Percentiles rank a stretch among this genome's conserved stretches.
Conservation (phyloP, 1,140 invertebrate genomes). For the Homarus americanus region DNA sequence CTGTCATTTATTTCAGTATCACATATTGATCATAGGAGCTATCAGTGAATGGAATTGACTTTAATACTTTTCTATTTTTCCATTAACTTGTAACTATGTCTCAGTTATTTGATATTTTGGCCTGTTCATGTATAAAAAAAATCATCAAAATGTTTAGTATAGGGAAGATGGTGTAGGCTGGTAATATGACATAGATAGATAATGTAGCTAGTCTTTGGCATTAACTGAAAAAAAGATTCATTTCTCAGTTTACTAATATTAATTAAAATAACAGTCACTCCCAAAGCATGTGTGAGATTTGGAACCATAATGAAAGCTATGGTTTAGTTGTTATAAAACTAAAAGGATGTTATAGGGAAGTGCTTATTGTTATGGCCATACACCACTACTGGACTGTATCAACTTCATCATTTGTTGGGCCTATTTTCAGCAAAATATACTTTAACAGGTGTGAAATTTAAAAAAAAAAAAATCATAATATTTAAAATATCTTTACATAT, state of each 20-base stretch:
- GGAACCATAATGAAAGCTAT: constrained; percentile 30
- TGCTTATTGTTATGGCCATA: constrained; percentile 24
- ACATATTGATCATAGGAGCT: constrained; percentile 42
- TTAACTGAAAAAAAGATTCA: constrained; percentile 53
- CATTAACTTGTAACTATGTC: constrained; percentile 57
- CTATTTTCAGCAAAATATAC: background rate
- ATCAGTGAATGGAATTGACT: constrained; percentile 50
- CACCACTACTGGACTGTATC: background rate
- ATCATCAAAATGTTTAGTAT: constrained; percentile 61
- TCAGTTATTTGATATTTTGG: constrained; percentile 49
- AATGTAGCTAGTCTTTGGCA: constrained; percentile 71
- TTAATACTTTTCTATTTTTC: constrained; percentile 66
- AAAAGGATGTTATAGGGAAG: constrained; percentile 39
- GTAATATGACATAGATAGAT: constrained; percentile 61
- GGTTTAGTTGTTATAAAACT: constrained; percentile 21
- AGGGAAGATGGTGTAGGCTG: constrained; percentile 65
- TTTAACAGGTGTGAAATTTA: background rate
- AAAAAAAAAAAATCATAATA: background rate
- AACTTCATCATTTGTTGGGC: background rate
- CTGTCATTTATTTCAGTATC: constrained; percentile 45
- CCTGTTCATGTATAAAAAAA: constrained; percentile 37
- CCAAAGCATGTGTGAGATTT: constrained; percentile 54
- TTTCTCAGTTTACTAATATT: constrained; percentile 63
- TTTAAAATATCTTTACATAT: background rate
- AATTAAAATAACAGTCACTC: constrained; percentile 42